Base-by-base conservation (phyloP, 2,797 vertebrate species). In the Sphenodon punctatus region DNA sequence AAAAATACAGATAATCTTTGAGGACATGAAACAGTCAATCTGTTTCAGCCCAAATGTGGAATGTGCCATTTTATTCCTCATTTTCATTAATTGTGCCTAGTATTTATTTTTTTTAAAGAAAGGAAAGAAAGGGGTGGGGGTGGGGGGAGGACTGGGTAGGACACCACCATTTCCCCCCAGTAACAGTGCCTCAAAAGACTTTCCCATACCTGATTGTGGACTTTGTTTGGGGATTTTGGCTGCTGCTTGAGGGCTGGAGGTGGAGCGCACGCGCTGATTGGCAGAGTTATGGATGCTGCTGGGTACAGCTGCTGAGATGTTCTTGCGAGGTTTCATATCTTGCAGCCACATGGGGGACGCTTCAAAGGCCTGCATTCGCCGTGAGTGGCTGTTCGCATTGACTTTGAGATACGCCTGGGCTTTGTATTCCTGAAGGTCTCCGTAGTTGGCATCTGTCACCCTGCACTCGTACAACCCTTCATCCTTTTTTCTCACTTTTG, bases 401-500 rank as follows among this genome's bases (percentile, higher is more conserved):
- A 99, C 97, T 87, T 96, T 97, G 91, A 99, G 95, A 95, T 97
- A 97, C 66, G 97, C 98, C 85, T 98, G 97, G 78, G 96, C 97
- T 93, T 98, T 99, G 95, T 99, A 97, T 73, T 99, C 98, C 88
- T 97, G 97, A 27, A 99, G 97, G 91, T 98, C 97, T 56, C 97
- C 97, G 1, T 98, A 98, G 93, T 97, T 98, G 67, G 98, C 98
- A 4, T 98, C 97, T 0, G 97, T 99, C 93, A 99, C 97, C 71
- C 98, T 92, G 95, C 98, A 99, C 82, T 99, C 98, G 4, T 99
- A 99, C 2, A 98, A 87, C 53, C 98, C 98, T 93, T 99, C 97
- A 25, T 99, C 98, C 70, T 93, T 97, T 96, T 97, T 98, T 85
- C 97, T 94, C 75, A 99, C 98, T 95, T 97, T 97, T 89, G 97